Base-by-base conservation (phyloP, 1,140 invertebrate genomes). In the Hydropsyche tenuis region DNA sequence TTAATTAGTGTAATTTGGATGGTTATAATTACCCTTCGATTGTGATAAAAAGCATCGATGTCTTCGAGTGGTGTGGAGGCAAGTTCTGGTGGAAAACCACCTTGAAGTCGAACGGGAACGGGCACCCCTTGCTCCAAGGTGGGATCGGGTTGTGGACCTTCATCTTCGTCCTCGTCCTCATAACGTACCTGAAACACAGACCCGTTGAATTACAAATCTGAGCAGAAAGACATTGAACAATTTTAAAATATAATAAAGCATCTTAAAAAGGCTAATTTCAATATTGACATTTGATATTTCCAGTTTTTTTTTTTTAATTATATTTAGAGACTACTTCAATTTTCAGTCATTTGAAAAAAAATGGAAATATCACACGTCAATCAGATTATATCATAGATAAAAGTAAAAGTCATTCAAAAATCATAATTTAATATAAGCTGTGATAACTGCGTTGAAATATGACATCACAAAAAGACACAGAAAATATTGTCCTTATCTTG, bases 131-230 rank as follows among this genome's bases (percentile, higher is more conserved):
- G 94, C 87, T 96, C 95, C 87, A 97, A 89, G 85, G 93, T 94
- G 79, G 93, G 90, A 87, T 97, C 95, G 82, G 95, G 93, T 87
- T 95, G 93, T 81, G 94, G 94, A 83, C 93, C 94, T 89, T 96
- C 94, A 89, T 96, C 94, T 88, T 96, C 94, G 87, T 96, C 95
- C 87, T 96, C 94, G 88, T 96, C 94, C 85, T 96, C 94, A 89
- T 95, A 95, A 85, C 93, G 93, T 87, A 94, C 90, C 94, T 96
- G 85, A 45, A 83, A 80, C n/a, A 53, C 62, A 25, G 56, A 56
- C 22, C 23, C n/a, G 6, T 4, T 14, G 6, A 48, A 48, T 48
- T 51, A 23, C 48, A 69, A 12, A 5, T 16, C 20, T 27, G 48
- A 14, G 7, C 65, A 27, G 48, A 43, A 2, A 60, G 6, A n/a